Base-by-base conservation (phyloP, 2,797 vertebrate species). In the Pogonophryne albipinna region DNA sequence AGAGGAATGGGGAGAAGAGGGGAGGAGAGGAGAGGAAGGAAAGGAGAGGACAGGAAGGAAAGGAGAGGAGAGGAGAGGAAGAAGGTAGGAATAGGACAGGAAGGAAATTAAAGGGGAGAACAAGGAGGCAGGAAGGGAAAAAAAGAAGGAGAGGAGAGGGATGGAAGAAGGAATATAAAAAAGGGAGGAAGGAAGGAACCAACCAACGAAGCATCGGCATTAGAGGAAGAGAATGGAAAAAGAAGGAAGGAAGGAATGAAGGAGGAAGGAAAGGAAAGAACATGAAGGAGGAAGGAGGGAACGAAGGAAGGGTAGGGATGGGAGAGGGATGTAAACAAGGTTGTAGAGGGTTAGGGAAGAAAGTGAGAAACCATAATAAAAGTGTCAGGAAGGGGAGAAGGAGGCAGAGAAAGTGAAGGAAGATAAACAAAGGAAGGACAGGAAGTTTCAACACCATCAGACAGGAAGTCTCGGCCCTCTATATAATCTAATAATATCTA, bases 361-460 rank as follows among this genome's bases (percentile, higher is more conserved):
- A 38, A 38, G 31, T 4, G 10, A 8, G 27, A 2, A 17, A 3
- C 34, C 17, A 12, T 16, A n/a, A 19, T 44, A 53, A 7, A 20
- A 14, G 19, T 38, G 34, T 38, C 34, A 38, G 13, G 51, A 53
- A 13, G 51, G 12, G 13, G 19, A 53, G 51, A 11, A 23, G 20
- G 12, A 53, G 12, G 5, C 6, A 49, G 17, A 49, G 16, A 49
- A 49, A 15, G 6, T 12, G 49, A 51, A 4, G 19, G 17, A 19
- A 64, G 61, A 55, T 51, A 41, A 14, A 5, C 1, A 47, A 8
- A 15, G 63, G 47, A 61, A 42, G 53, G 58, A 59, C 23, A 44
- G 20, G 51, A 42, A 34, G 69, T 57, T 31, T 62, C 38, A 63
- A 3, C 68, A 74, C 70, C 44, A 20, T 82, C 62, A 61, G 27